phyloP scores from a whole-genome alignment of 2,888 invertebrate species.

The Ormyrus thymus region DNA sequence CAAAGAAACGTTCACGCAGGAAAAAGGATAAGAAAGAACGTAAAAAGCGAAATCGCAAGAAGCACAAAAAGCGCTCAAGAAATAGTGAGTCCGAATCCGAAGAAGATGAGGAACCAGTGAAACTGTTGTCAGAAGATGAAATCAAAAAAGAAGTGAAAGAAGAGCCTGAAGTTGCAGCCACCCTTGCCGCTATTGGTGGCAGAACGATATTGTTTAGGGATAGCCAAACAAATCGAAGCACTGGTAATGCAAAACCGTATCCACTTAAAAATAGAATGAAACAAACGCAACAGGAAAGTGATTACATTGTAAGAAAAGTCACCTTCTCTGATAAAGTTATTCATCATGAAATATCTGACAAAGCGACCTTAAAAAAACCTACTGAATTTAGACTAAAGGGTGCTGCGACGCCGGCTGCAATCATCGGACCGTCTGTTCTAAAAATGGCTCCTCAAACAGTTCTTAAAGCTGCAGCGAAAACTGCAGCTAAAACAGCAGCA shows the following conservation, averaged over 20 bases:
- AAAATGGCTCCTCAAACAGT: conserved; percentile 23
- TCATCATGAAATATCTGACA: conserved; percentile 51
- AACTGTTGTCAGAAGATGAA: conserved; percentile 63
- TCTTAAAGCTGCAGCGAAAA: conserved; percentile 19
- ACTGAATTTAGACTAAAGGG: conserved; percentile 37
- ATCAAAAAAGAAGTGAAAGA: conserved; percentile 64
- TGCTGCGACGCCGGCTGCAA: conserved; percentile 20
- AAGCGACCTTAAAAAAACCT: conserved; percentile 21
- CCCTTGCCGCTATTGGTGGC: conserved; percentile 50
- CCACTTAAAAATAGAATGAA: conserved; percentile 65
- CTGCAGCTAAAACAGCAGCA: conserved; percentile 33
- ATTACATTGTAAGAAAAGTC: conserved; percentile 39
- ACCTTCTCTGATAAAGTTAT: conserved; percentile 55
- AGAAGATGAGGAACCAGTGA: conserved; percentile 31
- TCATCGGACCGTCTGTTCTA: conserved; percentile 36
- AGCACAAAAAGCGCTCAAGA: conserved; percentile 51
- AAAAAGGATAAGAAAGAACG: conserved; percentile 60
- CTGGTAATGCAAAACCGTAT: conserved; percentile 36
- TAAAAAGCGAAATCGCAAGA: conserved; percentile 53
- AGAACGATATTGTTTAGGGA: conserved; percentile 49
- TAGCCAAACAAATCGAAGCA: conserved; percentile 24
- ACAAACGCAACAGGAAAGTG: conserved; percentile 62
- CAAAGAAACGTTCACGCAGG: conserved; percentile 59
- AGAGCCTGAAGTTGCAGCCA: conserved; percentile 57
- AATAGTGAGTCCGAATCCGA: conserved; percentile 54